A percentile compares a stretch with the other conserved stretches of the same genome.
Evolutionary conservation across 2,797 vertebrate species (phyloP).

Genomic region (Gobio occitaniae): DNA sequence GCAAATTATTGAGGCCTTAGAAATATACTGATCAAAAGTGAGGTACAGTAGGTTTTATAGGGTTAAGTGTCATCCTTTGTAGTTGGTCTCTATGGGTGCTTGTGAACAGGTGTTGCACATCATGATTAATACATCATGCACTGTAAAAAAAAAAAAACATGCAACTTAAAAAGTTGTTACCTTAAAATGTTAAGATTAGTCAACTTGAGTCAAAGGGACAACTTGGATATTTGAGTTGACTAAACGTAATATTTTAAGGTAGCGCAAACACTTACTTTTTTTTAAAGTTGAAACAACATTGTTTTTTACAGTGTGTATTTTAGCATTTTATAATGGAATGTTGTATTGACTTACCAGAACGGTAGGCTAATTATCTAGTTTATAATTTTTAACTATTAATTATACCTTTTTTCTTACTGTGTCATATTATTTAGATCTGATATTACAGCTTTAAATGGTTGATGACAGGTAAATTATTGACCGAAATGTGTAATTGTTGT

Average conservation of each 20-base stretch:
- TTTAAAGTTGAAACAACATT: too few species aligned
- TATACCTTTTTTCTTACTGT: not conserved
- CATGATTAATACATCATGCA: not conserved
- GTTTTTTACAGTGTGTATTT: too few species aligned
- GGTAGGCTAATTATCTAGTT: not conserved
- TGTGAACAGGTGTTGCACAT: not conserved
- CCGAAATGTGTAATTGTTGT: constrained; percentile 25
- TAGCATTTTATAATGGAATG: not conserved
- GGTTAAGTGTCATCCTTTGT: not conserved
- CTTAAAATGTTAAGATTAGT: too few species aligned
- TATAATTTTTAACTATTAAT: not conserved
- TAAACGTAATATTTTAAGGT: too few species aligned
- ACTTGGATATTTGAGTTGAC: too few species aligned
- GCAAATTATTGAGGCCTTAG: not conserved
- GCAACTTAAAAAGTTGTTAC: too few species aligned
- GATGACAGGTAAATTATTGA: constrained; percentile 8
- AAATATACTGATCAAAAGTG: not conserved
- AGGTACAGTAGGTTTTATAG: not conserved
- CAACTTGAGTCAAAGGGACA: too few species aligned
- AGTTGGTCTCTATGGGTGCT: not conserved
- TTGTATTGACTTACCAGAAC: not conserved
- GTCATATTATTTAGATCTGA: not conserved
- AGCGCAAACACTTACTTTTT: too few species aligned
- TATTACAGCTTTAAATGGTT: not conserved
- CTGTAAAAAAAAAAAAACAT: too few species aligned